Evolutionary conservation across 2,113 vertebrate genomes (phyloP), one percentile per base, ranked within the genome.

Genomic region (Hiodon tergisus): DNA sequence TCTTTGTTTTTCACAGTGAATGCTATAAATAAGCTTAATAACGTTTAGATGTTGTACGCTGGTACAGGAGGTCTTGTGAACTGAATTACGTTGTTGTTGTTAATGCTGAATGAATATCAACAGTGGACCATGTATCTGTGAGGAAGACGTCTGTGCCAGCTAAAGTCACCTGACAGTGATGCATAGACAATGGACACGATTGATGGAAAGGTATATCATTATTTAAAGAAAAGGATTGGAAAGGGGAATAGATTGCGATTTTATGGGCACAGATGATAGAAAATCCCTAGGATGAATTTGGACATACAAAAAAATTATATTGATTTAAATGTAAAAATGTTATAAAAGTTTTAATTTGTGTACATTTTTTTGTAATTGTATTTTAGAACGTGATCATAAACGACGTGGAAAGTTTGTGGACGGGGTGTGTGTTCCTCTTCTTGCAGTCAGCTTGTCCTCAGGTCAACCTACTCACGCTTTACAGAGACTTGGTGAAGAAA

Each of bases 361-460:
- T n/a, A 10, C 13, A 5, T 76, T 31, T 61, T 11, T 74, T 16
- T 66, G 16, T 50, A 31, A 11, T 83, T 46, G 16, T 77, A 51
- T 77, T 73, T 80, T 57, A 94, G 88, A 88, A 80, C 78, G 89
- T 87, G 89, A 90, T 84, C 31, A 88, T 91, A 86, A 89, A 88
- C 57, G 82, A 82, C 75, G 81, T 80, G 78, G 78, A 85, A 0
- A 52, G 85, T 50, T 83, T 86, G 0, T 97, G 95, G 94, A 89
- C 92, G 1, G 97, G 97, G 78, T 95, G 95, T 0, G 94, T 89
- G 0, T 97, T 97, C 48, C 88, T 99, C 71, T 99, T 98, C 83
- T 87, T 98, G 80, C 90, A 91, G 69, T 95, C 94, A 0, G 88
- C 85, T 0, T 88, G 86, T 78, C 90, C 94, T 31, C 68, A 80